phyloP scores from a whole-genome alignment of 2,888 invertebrate genomes.

The Clunio marinus region DNA sequence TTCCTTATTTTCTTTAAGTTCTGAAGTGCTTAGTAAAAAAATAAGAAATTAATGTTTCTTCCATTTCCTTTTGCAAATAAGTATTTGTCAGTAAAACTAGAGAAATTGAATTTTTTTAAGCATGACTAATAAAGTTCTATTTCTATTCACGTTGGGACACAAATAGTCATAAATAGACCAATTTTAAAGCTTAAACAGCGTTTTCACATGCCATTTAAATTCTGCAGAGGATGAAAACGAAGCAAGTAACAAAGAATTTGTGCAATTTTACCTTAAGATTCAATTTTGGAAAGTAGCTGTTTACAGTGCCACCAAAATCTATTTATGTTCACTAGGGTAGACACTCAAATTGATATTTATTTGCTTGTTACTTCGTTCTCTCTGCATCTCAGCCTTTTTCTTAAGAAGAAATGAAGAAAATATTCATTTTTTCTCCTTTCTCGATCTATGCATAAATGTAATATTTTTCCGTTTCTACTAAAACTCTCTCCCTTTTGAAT shows the following conservation, averaged over 20 bases:
- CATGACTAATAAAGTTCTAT: too few species aligned
- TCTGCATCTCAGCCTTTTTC: neutral
- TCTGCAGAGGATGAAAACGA: too few species aligned
- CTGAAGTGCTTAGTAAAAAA: too few species aligned
- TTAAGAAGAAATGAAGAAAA: constrained; percentile 4
- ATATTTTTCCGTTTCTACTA: too few species aligned
- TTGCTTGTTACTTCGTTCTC: neutral
- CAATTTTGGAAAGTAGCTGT: constrained; percentile 5
- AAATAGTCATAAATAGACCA: constrained; percentile 27
- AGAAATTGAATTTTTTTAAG: neutral
- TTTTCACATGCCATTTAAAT: neutral
- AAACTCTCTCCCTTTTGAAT: constrained; percentile 14
- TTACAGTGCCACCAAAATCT: neutral
- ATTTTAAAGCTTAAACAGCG: neutral
- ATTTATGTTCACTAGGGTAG: neutral
- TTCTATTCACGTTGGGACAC: constrained; percentile 32
- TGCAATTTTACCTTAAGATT: neutral
- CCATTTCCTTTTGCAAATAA: neutral
- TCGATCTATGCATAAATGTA: constrained; percentile 21
- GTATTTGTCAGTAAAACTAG: neutral
- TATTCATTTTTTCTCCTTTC: constrained; percentile 15
- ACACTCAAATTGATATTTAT: neutral
- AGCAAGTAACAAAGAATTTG: neutral
- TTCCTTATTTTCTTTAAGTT: neutral
- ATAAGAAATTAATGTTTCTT: constrained; percentile 19